A percentile compares a stretch with the other conserved stretches of the same genome.
Evolutionary conservation across 2,888 invertebrate genomes (phyloP).

Genomic region (Tetragonisca angustula): DNA sequence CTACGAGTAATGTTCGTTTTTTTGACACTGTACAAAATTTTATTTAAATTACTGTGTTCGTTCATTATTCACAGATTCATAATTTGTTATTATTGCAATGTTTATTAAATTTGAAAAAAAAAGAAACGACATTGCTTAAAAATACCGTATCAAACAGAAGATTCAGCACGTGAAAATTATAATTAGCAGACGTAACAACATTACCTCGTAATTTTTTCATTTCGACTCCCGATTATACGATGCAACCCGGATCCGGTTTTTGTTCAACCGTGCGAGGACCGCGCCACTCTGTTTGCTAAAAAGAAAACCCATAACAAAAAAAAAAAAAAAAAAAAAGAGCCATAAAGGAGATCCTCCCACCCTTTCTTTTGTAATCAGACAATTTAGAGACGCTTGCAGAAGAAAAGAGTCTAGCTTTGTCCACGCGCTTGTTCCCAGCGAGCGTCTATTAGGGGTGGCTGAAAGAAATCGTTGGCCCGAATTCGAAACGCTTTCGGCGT

Average conservation of each 20-base stretch:
- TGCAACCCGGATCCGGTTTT: not conserved
- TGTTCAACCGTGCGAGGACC: not conserved
- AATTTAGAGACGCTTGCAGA: slow-evolving; percentile 21
- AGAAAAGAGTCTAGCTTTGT: slow-evolving; percentile 1
- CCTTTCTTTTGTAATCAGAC: slow-evolving; percentile 11
- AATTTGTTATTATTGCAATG: too few species aligned
- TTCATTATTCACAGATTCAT: too few species aligned
- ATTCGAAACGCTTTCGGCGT: slow-evolving; percentile 45
- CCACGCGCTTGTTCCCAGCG: slow-evolving; percentile 20
- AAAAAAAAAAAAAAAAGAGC: not conserved
- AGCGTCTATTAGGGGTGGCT: slow-evolving; percentile 31
- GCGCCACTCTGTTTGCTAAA: too few species aligned
- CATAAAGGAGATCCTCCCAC: not conserved
- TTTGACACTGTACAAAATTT: too few species aligned
- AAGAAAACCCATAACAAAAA: not conserved
- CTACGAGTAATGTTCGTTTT: too few species aligned
- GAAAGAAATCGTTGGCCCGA: slow-evolving; percentile 56
- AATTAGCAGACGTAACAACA: too few species aligned
- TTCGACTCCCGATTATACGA: not conserved
- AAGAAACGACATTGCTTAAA: too few species aligned
- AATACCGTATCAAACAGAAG: too few species aligned
- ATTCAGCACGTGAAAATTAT: too few species aligned
- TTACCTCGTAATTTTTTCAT: not conserved
- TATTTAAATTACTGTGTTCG: too few species aligned
- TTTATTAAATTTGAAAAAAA: too few species aligned